phyloP scores from a whole-genome alignment of 1,140 invertebrate genomes.

The Diploscapter pachys region DNA sequence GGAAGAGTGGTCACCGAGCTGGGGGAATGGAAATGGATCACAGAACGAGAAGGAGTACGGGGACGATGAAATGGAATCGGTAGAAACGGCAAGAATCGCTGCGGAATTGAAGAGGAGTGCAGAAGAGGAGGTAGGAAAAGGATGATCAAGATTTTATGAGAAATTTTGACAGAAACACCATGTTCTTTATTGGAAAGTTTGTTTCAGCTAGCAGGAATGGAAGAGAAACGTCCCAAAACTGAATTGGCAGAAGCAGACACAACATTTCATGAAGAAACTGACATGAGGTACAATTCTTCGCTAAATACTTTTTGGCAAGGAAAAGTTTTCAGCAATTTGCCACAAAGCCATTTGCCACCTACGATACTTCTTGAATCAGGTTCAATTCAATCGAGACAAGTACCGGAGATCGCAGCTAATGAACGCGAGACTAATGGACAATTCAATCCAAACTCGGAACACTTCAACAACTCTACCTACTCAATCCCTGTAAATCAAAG shows the following conservation, averaged over 20 bases:
- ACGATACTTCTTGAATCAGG: too few relatives aligned
- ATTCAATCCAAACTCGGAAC: too few relatives aligned
- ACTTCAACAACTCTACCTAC: too few relatives aligned
- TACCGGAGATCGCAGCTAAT: too few relatives aligned
- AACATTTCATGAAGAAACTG: slow-evolving; percentile 25
- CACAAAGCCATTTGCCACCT: too few relatives aligned
- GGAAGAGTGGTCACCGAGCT: neutral
- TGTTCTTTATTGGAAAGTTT: neutral
- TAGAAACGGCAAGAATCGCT: slow-evolving; percentile 8
- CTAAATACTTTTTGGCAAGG: too few relatives aligned
- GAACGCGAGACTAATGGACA: too few relatives aligned
- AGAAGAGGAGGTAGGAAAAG: slow-evolving; percentile 1
- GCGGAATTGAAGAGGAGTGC: slow-evolving; percentile 14
- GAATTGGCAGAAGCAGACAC: slow-evolving; percentile 33
- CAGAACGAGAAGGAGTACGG: neutral
- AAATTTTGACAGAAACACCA: neutral
- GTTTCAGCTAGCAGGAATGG: slow-evolving; percentile 3
- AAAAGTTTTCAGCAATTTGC: too few relatives aligned
- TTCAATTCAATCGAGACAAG: too few relatives aligned
- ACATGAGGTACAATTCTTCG: neutral
- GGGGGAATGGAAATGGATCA: neutral
- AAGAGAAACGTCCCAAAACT: slow-evolving; percentile 15
- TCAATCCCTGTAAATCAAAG: too few relatives aligned
- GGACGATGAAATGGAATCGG: slow-evolving; percentile 9
- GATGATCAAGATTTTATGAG: neutral